Evolutionary conservation across 1,140 invertebrate genomes (phyloP), one percentile per base, ranked within the genome.

Genomic region (Drosophila grimshawi): DNA sequence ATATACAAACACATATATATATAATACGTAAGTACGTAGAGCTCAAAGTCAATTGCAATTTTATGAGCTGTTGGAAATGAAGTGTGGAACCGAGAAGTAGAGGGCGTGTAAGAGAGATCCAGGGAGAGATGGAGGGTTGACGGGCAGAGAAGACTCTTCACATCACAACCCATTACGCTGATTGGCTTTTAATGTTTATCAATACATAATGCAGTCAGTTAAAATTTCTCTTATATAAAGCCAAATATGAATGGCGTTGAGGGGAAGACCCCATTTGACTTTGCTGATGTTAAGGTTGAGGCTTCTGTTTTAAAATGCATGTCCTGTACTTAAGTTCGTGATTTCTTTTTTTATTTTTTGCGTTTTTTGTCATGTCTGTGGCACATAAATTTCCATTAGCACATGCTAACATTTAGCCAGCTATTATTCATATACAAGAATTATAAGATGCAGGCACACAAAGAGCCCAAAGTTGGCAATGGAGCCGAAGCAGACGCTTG

Each of bases 101-200:
- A 30, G 41, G 41, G 45, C 35, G 57, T 55, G 61, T 29, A 29
- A 45, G 46, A 6, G 35, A 4, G 37, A 30, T 32, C 27, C 29
- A 49, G 53, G 5, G 30, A 45, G 33, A 55, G 46, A 41, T 4
- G 64, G 56, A 56, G 55, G 46, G 45, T 19, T 19, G 19, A 19
- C 19, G 30, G 30, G 41, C 61, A 62, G 39, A n/a, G n/a, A 8
- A 32, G 57, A 32, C 30, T 5, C 72, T 76, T 73, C 65, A 77
- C 83, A 82, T 86, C 83, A 88, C 83, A 86, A 86, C 51, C 85
- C 83, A 88, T 86, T 86, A 86, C 83, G 80, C 80, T 86, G 83
- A 86, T 86, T 86, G 83, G 83, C 83, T 86, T 86, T 86, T 88
- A 86, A 86, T 88, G 83, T 88, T 88, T 89, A 88, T 86, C 83